Evolutionary conservation across 1,140 invertebrate genomes (phyloP).

Genomic region (Nebria ingens): DNA sequence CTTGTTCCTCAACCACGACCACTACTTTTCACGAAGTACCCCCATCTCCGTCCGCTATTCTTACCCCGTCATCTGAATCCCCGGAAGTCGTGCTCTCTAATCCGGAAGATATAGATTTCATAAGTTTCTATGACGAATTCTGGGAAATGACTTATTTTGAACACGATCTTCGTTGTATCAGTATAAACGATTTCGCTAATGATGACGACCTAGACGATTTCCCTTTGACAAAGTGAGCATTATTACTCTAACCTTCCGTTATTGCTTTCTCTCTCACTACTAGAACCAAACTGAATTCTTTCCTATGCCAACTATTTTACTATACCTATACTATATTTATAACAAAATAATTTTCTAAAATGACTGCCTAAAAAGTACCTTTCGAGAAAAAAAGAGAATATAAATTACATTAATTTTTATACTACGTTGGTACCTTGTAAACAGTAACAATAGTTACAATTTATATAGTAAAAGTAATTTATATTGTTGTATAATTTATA

Average conservation of each 20-base stretch:
- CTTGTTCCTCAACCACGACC: slow-evolving; percentile 10
- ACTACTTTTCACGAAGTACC: slow-evolving; percentile 25
- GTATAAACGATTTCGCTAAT: slow-evolving; percentile 21
- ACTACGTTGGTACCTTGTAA: slow-evolving; percentile 8
- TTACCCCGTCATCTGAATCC: slow-evolving; percentile 40
- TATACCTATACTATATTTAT: neutral
- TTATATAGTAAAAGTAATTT: slow-evolving; percentile 21
- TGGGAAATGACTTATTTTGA: slow-evolving; percentile 32
- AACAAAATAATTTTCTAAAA: slow-evolving; percentile 5
- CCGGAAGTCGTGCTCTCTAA: slow-evolving; percentile 17
- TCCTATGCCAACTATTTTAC: neutral
- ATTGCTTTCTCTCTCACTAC: neutral
- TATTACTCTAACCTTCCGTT: neutral
- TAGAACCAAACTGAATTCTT: neutral
- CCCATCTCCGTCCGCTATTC: slow-evolving; percentile 43
- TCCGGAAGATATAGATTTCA: slow-evolving; percentile 25
- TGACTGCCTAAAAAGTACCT: slow-evolving; percentile 6
- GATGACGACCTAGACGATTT: neutral
- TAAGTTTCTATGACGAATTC: slow-evolving; percentile 28
- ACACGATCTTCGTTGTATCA: slow-evolving; percentile 29
- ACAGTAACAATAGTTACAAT: slow-evolving; percentile 8
- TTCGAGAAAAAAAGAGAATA: neutral
- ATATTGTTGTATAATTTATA: slow-evolving; percentile 30
- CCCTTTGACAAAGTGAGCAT: neutral
- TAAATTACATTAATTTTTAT: slow-evolving; percentile 9